phyloP scores from a whole-genome alignment of 2,113 vertebrate species.

The Nothocercus nigrocapillus region DNA sequence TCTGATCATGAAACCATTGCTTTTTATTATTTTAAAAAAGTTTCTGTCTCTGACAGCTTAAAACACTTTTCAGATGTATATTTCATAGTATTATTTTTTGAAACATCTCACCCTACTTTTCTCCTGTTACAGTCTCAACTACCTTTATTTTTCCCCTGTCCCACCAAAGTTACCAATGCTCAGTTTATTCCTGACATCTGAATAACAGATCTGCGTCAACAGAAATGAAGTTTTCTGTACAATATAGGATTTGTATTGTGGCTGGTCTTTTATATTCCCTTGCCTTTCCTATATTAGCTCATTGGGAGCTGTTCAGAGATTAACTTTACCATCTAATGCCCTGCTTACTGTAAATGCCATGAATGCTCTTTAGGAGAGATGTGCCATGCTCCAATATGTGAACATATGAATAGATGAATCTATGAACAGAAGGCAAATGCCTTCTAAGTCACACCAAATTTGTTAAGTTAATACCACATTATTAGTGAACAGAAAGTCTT shows the following conservation, averaged over 20 bases:
- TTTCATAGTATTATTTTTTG: background rate
- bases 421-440: background rate
- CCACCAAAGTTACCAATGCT: background rate
- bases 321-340: background rate
- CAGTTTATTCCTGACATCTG: background rate
- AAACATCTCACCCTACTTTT: background rate
- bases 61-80: background rate
- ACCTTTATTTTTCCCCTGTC: background rate
- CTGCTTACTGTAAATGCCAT: background rate
- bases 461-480: background rate
- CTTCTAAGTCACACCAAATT: background rate
- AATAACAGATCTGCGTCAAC: background rate
- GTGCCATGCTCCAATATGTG: background rate
- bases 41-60: background rate
- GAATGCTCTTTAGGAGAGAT: background rate
- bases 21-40: background rate
- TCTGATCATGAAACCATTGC: background rate
- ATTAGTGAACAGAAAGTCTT: conserved; percentile 10
- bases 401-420: conserved; percentile 31
- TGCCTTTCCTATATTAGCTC: background rate
- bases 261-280: background rate
- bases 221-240: background rate
- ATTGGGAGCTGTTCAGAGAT: background rate
- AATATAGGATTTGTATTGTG: background rate
- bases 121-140: background rate